Conservation (phyloP, 1,140 invertebrate species). For the Drosophila parabipectinata region DNA sequence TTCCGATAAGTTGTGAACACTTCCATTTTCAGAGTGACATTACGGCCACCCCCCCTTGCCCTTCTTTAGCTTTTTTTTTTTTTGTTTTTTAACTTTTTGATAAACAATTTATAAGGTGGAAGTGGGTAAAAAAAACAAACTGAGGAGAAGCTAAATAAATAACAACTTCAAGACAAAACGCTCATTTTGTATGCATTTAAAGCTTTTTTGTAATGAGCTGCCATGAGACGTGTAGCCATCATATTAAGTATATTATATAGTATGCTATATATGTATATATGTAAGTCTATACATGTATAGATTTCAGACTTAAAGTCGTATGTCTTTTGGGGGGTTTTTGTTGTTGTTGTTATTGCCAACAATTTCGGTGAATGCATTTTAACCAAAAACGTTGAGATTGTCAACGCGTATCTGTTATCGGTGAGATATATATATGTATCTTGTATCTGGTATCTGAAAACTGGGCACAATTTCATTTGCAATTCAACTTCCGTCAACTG, state of each 20-base stretch:
- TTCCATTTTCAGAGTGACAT: constrained; percentile 16
- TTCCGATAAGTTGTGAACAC: constrained; percentile 11
- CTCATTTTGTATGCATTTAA: constrained; percentile 79
- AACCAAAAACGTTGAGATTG: constrained; percentile 26
- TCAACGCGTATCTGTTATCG: constrained; percentile 11
- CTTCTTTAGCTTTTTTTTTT: not conserved
- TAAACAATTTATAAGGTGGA: constrained; percentile 60
- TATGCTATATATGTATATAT: constrained; percentile 3
- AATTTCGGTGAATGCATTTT: constrained; percentile 58
- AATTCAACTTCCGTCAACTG: constrained; percentile 79
- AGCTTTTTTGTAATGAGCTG: constrained; percentile 70
- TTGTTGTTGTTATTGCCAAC: too few relatives aligned
- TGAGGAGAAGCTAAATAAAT: constrained; percentile 48
- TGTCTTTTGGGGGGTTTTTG: too few relatives aligned
- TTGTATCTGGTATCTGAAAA: constrained; percentile 54
- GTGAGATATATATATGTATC: constrained; percentile 26
- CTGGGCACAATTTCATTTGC: constrained; percentile 68
- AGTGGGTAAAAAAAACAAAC: not conserved
- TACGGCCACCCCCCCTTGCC: not conserved
- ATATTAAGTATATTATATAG: constrained; percentile 3
- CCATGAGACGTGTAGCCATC: constrained; percentile 18
- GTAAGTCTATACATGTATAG: not conserved
- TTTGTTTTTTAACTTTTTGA: constrained; percentile 12
- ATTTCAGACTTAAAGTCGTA: constrained; percentile 33
- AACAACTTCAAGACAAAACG: constrained; percentile 52